Conservation (phyloP, 2,797 vertebrate species). For the Chelon auratus region DNA sequence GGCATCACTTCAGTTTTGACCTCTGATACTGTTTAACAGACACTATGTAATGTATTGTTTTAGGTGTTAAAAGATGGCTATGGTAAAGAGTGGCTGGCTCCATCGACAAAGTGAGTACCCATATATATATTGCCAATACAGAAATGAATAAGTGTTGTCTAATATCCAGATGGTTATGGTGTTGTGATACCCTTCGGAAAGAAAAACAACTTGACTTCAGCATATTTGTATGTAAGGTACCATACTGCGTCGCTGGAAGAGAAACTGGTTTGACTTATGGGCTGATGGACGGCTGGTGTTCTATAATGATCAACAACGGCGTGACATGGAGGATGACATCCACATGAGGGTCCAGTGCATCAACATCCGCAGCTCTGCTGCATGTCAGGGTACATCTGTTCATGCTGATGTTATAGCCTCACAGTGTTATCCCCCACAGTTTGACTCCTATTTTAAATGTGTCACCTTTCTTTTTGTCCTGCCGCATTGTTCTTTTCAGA, state of each 20-base stretch:
- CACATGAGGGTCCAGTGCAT: slow-evolving; percentile 95
- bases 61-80: slow-evolving; percentile 74
- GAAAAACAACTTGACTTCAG: neutral
- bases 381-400: slow-evolving; percentile 88
- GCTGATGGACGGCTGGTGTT: slow-evolving; percentile 92
- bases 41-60: slow-evolving; percentile 5
- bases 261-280: slow-evolving; percentile 98
- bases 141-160: neutral
- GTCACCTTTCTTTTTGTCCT: neutral
- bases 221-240: slow-evolving; percentile 83
- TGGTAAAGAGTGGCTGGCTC: slow-evolving; percentile 83
- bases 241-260: slow-evolving; percentile 96
- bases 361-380: slow-evolving; percentile 88
- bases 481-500: slow-evolving; percentile 76
- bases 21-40: neutral
- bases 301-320: slow-evolving; percentile 90
- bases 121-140: neutral
- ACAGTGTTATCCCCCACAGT: neutral
- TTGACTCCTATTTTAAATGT: neutral
- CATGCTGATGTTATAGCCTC: neutral
- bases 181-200: neutral
- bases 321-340: slow-evolving; percentile 92
- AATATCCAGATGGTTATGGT: neutral
- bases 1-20: neutral
- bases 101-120: slow-evolving; percentile 91